A percentile compares a stretch with the other conserved stretches of the same genome.
Conservation (phyloP, 2,113 vertebrate genomes). For the Macaca mulatta region DNA sequence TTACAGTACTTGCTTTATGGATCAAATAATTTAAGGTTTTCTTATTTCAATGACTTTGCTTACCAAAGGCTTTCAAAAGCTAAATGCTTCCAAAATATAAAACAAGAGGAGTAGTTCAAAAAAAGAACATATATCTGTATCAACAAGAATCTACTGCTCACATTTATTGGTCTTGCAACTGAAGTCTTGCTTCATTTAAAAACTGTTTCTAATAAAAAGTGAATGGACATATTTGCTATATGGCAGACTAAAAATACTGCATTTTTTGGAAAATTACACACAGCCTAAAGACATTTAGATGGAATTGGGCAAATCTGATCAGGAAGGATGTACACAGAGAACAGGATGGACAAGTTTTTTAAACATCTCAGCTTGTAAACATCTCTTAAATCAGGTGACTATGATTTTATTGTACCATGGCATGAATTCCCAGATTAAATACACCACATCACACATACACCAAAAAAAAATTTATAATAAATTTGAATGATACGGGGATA, state of each 20-base stretch:
- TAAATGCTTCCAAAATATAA: not conserved
- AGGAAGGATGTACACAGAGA: not conserved
- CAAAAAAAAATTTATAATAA: not conserved
- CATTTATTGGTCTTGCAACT: constrained; percentile 37
- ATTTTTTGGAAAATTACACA: constrained; percentile 84
- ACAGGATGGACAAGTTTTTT: not conserved
- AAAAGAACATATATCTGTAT: not conserved
- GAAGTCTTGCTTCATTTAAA: constrained; percentile 53
- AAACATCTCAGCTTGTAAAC: not conserved
- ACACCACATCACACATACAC: not conserved
- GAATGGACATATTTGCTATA: constrained; percentile 43
- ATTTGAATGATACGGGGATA: not conserved
- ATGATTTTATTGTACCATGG: not conserved
- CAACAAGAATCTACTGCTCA: not conserved
- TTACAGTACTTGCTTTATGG: not conserved
- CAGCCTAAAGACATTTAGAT: constrained; percentile 80
- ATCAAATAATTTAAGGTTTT: constrained; percentile 24
- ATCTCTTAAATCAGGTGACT: not conserved
- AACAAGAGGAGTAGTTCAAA: not conserved
- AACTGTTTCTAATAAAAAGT: constrained; percentile 49
- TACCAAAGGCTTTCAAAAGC: not conserved
- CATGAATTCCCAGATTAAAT: not conserved
- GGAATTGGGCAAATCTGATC: constrained; percentile 73
- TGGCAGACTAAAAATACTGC: constrained; percentile 78
- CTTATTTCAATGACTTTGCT: not conserved